Evolutionary conservation across 2,113 vertebrate species (phyloP).

Genomic region (Centrocercus urophasianus): DNA sequence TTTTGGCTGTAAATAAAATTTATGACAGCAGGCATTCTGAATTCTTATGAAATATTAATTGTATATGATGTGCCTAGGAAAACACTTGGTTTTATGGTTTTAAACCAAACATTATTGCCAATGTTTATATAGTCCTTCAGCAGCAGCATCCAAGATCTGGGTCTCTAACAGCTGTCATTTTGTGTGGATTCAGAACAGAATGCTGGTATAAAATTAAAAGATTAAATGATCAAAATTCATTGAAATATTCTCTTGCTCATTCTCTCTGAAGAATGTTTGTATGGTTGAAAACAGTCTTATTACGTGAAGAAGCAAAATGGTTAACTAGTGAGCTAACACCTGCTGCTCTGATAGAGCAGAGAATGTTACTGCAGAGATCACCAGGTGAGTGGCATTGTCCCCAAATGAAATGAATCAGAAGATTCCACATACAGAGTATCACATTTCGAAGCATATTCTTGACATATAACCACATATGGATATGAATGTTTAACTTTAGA

Average conservation of each 20-base stretch:
- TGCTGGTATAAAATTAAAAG: neutral
- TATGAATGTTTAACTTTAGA: too few relatives aligned
- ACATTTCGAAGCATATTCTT: slow-evolving; percentile 52
- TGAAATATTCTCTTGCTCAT: neutral
- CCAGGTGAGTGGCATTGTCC: slow-evolving; percentile 23
- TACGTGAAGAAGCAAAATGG: slow-evolving; percentile 17
- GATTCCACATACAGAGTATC: slow-evolving; percentile 46
- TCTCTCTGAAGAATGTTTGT: neutral
- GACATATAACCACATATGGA: neutral
- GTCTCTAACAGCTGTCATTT: neutral
- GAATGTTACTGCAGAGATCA: slow-evolving; percentile 45
- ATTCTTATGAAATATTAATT: neutral
- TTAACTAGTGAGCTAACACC: slow-evolving; percentile 52
- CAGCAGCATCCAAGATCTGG: neutral
- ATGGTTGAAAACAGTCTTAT: neutral
- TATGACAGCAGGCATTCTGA: neutral
- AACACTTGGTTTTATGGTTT: neutral
- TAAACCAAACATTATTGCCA: neutral
- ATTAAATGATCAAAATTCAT: neutral
- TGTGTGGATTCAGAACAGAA: neutral
- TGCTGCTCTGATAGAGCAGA: slow-evolving; percentile 22
- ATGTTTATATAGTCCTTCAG: neutral
- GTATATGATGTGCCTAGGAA: neutral
- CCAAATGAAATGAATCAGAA: slow-evolving; percentile 10
- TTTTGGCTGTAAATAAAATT: neutral